Base-by-base conservation (phyloP, 2,113 vertebrate genomes). In the Rattus rattus region DNA sequence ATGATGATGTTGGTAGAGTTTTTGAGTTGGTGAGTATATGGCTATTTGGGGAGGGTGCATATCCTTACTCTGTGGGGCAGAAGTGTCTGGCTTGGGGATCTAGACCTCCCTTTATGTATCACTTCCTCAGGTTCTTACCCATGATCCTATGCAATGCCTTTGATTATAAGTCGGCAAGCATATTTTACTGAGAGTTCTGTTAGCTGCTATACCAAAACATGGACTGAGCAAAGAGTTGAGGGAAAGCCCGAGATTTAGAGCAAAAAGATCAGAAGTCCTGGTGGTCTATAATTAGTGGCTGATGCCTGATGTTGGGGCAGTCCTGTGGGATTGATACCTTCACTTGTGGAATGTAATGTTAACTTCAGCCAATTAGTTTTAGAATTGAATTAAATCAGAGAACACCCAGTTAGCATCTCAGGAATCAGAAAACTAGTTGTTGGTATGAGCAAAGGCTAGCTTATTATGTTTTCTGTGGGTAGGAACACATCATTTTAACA, bases 361-460 rank as follows among this genome's bases (percentile, higher is more conserved):
- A 83, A 93, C 49, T 93, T 49, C 11, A 79, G 49, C 7, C 30
- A 90, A 77, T 93, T 85, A 79, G 70, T 85, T 47, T 70, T 70
- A 79, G 33, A 77, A 72, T 72, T 93, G 24, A 93, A 79, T 70
- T 85, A 93, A 93, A 70, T 43, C 69, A 47, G 24, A 85, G 87
- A 84, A 79, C 61, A 77, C 61, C 17, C 86, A 96, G 33, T 6
- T 89, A 69, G 61, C 49, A 28, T 93, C 47, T 67, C 24, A 56
- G 81, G 19, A 59, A 33, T 91, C 69, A 22, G 36, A 81, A 39
- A 73, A 81, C 14, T 36, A 28, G 24, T 67, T n/a, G 28, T 52
- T 93, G 52, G 11, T 90, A 7, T 77, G 43, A 67, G 26, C n/a
- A 22, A 43, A 65, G 83, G 72, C 49, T 73, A 12, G 14, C 28